phyloP scores from a whole-genome alignment of 1,140 invertebrate species.

The Drosophila hydei region DNA sequence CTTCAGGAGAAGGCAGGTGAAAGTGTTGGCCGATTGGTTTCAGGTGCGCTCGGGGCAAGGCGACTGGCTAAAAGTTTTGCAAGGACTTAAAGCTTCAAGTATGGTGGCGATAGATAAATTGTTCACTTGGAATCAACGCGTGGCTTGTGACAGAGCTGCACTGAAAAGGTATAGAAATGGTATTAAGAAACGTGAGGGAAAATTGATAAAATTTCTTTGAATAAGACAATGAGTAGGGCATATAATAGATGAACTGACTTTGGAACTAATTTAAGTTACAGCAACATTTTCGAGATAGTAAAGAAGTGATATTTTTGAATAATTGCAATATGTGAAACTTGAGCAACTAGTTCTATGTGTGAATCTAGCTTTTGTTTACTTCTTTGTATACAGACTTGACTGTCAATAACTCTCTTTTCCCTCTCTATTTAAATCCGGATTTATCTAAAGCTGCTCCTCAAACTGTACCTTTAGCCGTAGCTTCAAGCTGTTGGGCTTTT shows the following conservation, averaged over 20 bases:
- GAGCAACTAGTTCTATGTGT: too few species aligned
- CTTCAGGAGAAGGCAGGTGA: not conserved
- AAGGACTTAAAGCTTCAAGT: slow-evolving; percentile 1
- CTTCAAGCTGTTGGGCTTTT: too few species aligned
- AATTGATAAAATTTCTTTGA: not conserved
- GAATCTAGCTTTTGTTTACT: not conserved
- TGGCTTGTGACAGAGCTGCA: not conserved
- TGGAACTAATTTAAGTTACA: not conserved
- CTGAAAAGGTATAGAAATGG: not conserved
- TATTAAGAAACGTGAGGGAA: not conserved
- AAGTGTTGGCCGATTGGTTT: slow-evolving; percentile 27
- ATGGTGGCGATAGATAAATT: not conserved
- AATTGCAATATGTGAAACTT: not conserved
- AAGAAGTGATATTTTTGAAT: too few species aligned
- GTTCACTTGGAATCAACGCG: not conserved
- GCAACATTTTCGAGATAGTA: not conserved
- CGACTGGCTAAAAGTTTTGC: slow-evolving; percentile 5
- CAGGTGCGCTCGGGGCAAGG: not conserved
- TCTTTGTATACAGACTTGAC: too few species aligned
- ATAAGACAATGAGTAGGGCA: not conserved
- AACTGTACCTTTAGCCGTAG: too few species aligned
- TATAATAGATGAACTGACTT: not conserved
- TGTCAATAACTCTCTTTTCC: too few species aligned
- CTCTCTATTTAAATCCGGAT: too few species aligned
- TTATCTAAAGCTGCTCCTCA: too few species aligned